phyloP scores from a whole-genome alignment of 2,797 vertebrate species.

The Sarcophilus harrisii region DNA sequence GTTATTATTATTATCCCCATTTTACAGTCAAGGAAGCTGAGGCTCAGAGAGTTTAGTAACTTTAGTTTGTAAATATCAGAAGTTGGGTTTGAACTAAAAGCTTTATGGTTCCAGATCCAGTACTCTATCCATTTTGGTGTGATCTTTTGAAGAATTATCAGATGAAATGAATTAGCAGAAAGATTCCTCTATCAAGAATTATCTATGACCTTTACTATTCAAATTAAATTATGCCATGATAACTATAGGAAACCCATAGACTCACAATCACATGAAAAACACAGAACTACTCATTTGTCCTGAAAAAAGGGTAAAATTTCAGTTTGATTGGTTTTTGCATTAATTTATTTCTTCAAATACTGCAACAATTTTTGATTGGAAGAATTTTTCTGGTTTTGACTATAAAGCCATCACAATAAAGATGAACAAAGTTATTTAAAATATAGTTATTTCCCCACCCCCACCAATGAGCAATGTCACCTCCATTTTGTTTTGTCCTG shows the following conservation, averaged over 20 bases:
- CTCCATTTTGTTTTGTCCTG: neutral
- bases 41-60: neutral
- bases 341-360: neutral
- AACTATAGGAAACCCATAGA: neutral
- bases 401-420: neutral
- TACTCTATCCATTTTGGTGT: neutral
- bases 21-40: neutral
- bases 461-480: neutral
- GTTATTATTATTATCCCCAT: neutral
- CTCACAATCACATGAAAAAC: neutral
- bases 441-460: neutral
- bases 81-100: neutral
- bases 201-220: neutral
- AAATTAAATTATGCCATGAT: neutral
- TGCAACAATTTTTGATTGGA: neutral
- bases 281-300: neutral
- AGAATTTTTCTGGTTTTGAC: neutral
- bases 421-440: neutral
- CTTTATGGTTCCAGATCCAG: neutral
- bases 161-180: neutral
- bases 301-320: neutral
- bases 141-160: neutral
- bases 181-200: neutral
- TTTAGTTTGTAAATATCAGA: neutral
- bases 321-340: neutral